These are phyloP conservation scores for Scotopteryx bipunctaria DNA, from an alignment of 2,888 invertebrate species.

Conservation along the genomic window DNA sequence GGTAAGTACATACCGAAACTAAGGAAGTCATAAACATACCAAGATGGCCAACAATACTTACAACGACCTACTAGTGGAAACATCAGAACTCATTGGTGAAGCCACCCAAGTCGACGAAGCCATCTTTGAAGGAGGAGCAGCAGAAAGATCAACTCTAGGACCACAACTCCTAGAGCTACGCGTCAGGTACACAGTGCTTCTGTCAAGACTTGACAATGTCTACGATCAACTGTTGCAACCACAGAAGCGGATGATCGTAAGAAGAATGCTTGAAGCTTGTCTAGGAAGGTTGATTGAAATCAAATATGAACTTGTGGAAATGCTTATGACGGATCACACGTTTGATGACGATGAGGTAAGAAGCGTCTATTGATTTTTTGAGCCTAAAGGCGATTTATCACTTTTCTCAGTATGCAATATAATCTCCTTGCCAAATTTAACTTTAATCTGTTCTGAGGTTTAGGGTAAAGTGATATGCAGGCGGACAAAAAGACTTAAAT, in stretches of 20 bases:
- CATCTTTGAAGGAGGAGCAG: constrained; percentile 83
- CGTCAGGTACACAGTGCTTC: constrained; percentile 90
- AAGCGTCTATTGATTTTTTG: too few species aligned
- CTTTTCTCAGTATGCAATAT: too few species aligned
- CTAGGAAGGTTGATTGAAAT: constrained; percentile 94
- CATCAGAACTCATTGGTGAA: constrained; percentile 80
- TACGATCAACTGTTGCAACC: constrained; percentile 97
- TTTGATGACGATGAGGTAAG: constrained; percentile 89
- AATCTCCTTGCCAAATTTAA: background rate
- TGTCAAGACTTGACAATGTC: constrained; percentile 89
- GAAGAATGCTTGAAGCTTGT: constrained; percentile 88
- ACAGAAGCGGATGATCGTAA: constrained; percentile 93
- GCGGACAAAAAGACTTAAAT: too few species aligned
- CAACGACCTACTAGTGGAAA: constrained; percentile 86
- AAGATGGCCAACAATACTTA: constrained; percentile 90
- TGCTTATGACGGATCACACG: constrained; percentile 93
- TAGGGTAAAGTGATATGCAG: too few species aligned
- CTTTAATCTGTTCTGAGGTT: background rate
- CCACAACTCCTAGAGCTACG: constrained; percentile 88
- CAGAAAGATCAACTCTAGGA: constrained; percentile 85
- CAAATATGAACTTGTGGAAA: constrained; percentile 93
- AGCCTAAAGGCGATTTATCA: too few species aligned
- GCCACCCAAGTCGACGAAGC: constrained; percentile 85
- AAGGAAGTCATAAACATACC: background rate
- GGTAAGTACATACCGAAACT: too few species aligned